Evolutionary conservation across 2,797 vertebrate genomes (phyloP).

Genomic region (Morelia viridis): DNA sequence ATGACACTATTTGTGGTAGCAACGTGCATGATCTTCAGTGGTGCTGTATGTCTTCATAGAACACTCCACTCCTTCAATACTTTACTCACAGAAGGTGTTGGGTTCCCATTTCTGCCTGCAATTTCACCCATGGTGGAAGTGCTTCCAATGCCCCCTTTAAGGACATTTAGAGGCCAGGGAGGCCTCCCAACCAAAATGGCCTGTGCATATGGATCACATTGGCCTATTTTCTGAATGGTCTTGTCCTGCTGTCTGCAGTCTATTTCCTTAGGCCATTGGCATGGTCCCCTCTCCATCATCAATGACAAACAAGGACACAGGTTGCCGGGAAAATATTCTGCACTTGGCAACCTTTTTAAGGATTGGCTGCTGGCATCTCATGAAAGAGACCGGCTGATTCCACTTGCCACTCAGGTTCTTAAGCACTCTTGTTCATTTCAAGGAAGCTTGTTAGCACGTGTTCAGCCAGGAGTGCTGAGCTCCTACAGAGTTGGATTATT

Average conservation of each 20-base stretch:
- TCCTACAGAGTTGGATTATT: not conserved
- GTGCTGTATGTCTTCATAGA: not conserved
- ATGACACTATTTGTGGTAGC: not conserved
- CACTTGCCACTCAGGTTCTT: conserved; percentile 18
- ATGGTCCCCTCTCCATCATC: not conserved
- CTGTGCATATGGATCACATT: not conserved
- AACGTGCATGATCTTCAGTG: not conserved
- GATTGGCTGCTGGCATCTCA: conserved; percentile 17
- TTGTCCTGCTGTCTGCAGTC: not conserved
- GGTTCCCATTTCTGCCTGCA: not conserved
- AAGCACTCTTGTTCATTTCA: not conserved
- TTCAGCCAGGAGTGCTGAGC: conserved; percentile 39
- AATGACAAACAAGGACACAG: conserved; percentile 5
- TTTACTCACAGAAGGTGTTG: not conserved
- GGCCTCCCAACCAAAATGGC: not conserved
- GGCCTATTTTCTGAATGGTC: not conserved
- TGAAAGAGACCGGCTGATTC: conserved; percentile 15
- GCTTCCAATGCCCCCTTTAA: not conserved
- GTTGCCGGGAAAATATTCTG: not conserved
- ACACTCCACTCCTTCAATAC: not conserved
- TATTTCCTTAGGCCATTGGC: conserved; percentile 3
- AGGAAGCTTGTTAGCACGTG: conserved; percentile 3
- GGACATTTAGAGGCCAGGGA: not conserved
- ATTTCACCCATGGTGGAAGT: not conserved
- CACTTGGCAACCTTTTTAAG: not conserved